phyloP scores from a whole-genome alignment of 2,888 invertebrate species.

The Melolontha melolontha region DNA sequence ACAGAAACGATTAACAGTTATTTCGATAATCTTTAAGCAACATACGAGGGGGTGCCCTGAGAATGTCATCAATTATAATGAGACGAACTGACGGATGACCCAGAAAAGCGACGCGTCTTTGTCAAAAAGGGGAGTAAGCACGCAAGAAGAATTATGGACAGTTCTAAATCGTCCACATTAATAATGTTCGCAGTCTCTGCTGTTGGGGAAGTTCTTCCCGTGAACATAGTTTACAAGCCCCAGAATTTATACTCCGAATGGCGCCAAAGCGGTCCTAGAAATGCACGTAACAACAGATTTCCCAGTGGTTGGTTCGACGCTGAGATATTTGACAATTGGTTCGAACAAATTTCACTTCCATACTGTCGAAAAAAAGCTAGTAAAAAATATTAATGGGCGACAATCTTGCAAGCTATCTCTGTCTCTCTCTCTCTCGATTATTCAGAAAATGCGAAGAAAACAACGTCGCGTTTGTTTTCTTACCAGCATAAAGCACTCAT shows the following conservation, averaged over 20 bases:
- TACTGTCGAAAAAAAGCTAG: background rate
- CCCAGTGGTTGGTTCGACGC: background rate
- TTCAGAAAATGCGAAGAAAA: background rate
- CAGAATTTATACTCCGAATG: slow-evolving; percentile 13
- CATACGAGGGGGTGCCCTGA: too few relatives aligned
- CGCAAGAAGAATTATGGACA: background rate
- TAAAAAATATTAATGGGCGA: background rate
- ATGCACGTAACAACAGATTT: background rate
- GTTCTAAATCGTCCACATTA: too few relatives aligned
- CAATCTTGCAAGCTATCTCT: background rate
- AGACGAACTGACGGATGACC: too few relatives aligned
- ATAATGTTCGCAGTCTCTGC: background rate
- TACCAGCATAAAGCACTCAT: background rate
- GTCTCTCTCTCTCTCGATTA: background rate
- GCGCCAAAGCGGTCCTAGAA: slow-evolving; percentile 17
- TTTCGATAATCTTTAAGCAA: too few relatives aligned
- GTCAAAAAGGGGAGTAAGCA: too few relatives aligned
- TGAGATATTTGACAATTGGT: background rate
- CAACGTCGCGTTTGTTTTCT: background rate
- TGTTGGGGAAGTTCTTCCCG: slow-evolving; percentile 5
- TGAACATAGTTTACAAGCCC: slow-evolving; percentile 18
- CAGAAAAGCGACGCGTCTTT: too few relatives aligned
- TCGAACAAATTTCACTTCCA: background rate
- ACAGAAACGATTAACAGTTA: too few relatives aligned
- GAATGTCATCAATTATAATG: too few relatives aligned